phyloP scores from a whole-genome alignment of 1,140 invertebrate species.

The Bombus balteatus region DNA sequence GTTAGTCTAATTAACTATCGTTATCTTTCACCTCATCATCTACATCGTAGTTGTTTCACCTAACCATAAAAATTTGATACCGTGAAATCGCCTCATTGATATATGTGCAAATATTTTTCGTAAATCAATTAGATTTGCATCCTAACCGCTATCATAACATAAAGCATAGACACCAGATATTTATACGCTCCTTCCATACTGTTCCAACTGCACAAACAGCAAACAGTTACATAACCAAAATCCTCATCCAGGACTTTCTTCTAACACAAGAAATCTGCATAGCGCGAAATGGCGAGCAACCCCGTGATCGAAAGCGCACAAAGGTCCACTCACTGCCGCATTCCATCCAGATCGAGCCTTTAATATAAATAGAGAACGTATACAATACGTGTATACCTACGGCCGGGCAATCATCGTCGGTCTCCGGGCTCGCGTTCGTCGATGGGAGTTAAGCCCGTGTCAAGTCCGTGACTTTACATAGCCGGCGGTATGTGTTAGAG shows the following conservation, averaged over 20 bases:
- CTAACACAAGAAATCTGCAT: background rate
- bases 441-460: conserved; percentile 47
- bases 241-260: background rate
- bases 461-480: conserved; percentile 55
- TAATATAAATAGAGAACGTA: conserved; percentile 43
- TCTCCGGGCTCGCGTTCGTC: conserved; percentile 23
- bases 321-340: conserved; percentile 30
- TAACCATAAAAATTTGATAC: no score
- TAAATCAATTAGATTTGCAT: no score
- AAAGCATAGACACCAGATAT: no score
- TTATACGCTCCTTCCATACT: no score
- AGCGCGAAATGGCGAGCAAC: background rate
- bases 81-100: no score
- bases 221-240: background rate
- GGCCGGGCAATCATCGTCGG: conserved; percentile 54
- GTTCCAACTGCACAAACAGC: no score
- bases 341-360: conserved; percentile 24
- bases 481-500: conserved; percentile 25
- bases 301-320: background rate
- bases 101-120: no score
- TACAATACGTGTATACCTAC: background rate
- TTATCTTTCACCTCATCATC: no score
- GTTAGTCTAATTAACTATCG: no score
- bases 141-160: no score
- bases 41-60: no score